Conservation (phyloP, 92 coral and sea anemone species). For the Pocillopora grandis region DNA sequence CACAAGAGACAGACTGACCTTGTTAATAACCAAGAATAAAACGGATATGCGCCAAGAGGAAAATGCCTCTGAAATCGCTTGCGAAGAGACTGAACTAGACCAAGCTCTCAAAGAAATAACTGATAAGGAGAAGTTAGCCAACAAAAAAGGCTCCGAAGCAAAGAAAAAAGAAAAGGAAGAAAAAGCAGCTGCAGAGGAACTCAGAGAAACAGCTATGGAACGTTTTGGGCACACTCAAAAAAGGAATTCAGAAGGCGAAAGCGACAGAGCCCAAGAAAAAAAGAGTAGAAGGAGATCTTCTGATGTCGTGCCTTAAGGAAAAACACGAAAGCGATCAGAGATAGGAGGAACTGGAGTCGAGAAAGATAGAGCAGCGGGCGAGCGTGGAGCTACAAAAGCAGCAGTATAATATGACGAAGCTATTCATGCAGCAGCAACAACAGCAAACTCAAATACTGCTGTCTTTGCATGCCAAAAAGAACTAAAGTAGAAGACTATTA, state of each 20-base stretch:
- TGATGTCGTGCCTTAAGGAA: not conserved
- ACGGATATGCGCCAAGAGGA: constrained; percentile 24
- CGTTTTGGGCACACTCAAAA: constrained; percentile 33
- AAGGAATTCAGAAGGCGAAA: constrained; percentile 29
- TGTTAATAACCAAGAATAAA: constrained; percentile 35
- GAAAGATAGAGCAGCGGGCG: no score
- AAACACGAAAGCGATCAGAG: not conserved
- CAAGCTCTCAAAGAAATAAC: no score
- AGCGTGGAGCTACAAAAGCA: no score
- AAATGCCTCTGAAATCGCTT: not conserved
- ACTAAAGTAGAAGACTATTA: not conserved
- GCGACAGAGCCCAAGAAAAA: constrained; percentile 23
- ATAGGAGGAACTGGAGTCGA: not conserved
- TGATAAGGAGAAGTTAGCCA: no score
- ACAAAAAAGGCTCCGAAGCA: no score
- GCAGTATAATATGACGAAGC: no score
- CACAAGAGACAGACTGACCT: constrained; percentile 35
- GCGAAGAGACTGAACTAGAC: no score
- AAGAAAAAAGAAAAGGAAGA: no score
- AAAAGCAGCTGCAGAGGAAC: constrained; percentile 4
- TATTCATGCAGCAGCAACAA: no score
- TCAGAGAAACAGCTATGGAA: not conserved
- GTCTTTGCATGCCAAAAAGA: not conserved
- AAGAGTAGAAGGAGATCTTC: constrained; percentile 22
- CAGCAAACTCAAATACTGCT: no score